phyloP scores from a whole-genome alignment of 92 coral and sea anemone species.

The Diadumene lineata region DNA sequence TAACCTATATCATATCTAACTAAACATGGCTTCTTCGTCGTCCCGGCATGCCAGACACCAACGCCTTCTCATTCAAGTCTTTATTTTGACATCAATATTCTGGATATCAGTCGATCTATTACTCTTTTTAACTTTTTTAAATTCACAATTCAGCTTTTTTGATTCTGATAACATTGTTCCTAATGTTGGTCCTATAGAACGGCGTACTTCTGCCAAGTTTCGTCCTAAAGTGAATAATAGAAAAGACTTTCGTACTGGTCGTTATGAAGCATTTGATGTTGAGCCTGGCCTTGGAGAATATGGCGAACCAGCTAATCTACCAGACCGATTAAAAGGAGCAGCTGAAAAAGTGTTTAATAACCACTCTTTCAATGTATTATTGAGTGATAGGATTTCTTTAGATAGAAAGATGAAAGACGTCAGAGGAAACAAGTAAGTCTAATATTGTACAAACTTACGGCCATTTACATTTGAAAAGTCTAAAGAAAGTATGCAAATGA shows the following conservation, averaged over 20 bases:
- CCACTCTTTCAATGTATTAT: slow-evolving; percentile 81
- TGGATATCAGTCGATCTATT: slow-evolving; percentile 82
- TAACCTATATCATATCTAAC: no score
- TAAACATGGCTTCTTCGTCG: no score
- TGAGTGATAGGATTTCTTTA: slow-evolving; percentile 74
- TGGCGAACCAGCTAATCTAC: slow-evolving; percentile 71
- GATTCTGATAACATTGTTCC: slow-evolving; percentile 62
- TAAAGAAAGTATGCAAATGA: no score
- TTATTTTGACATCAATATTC: slow-evolving; percentile 68
- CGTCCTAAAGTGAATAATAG: slow-evolving; percentile 9
- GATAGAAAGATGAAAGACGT: slow-evolving; percentile 70
- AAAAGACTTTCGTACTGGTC: slow-evolving; percentile 8
- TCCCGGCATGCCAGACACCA: slow-evolving; percentile 52
- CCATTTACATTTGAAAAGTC: no score
- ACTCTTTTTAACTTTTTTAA: slow-evolving; percentile 57
- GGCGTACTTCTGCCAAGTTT: not conserved
- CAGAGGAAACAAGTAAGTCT: slow-evolving; percentile 86
- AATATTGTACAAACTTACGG: not conserved
- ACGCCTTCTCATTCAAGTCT: slow-evolving; percentile 71
- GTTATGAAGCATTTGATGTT: slow-evolving; percentile 41
- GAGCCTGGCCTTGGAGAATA: slow-evolving; percentile 75
- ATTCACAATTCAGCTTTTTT: slow-evolving; percentile 66
- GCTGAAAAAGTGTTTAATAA: slow-evolving; percentile 70
- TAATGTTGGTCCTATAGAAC: slow-evolving; percentile 7
- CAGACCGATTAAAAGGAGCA: slow-evolving; percentile 52